Conservation (phyloP, 2,797 vertebrate genomes). For the Girardinus metallicus region DNA sequence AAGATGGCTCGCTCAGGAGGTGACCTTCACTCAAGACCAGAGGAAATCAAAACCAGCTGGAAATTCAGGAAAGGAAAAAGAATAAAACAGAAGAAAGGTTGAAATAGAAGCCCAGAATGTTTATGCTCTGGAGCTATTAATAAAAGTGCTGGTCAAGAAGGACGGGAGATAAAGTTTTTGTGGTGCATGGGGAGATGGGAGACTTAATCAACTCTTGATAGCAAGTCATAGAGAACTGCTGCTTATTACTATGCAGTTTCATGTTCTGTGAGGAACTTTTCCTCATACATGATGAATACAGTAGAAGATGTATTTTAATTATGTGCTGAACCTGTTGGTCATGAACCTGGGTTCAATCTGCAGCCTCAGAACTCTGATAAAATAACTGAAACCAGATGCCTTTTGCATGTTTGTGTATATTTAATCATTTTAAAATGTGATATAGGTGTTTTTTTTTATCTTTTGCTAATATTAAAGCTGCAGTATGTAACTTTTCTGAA, state of each 20-base stretch:
- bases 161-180: not conserved
- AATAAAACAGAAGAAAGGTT: slow-evolving; percentile 21
- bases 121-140: not conserved
- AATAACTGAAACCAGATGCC: not conserved
- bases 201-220: not conserved
- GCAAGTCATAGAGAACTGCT: not conserved
- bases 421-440: not conserved
- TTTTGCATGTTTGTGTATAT: not conserved
- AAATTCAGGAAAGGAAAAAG: slow-evolving; percentile 21
- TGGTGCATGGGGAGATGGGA: not conserved
- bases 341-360: not conserved
- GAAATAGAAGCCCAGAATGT: slow-evolving; percentile 23
- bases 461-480: not conserved
- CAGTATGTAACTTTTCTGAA: too few relatives aligned
- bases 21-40: slow-evolving; percentile 51
- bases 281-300: not conserved
- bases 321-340: not conserved
- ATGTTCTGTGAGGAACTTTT: not conserved
- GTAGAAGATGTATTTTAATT: not conserved
- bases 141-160: not conserved
- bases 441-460: not conserved
- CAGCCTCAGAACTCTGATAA: not conserved
- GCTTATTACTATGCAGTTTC: not conserved
- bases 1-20: slow-evolving; percentile 24
- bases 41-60: slow-evolving; percentile 49